phyloP scores from a whole-genome alignment of 1,140 invertebrate species.

The Drosophila erecta region DNA sequence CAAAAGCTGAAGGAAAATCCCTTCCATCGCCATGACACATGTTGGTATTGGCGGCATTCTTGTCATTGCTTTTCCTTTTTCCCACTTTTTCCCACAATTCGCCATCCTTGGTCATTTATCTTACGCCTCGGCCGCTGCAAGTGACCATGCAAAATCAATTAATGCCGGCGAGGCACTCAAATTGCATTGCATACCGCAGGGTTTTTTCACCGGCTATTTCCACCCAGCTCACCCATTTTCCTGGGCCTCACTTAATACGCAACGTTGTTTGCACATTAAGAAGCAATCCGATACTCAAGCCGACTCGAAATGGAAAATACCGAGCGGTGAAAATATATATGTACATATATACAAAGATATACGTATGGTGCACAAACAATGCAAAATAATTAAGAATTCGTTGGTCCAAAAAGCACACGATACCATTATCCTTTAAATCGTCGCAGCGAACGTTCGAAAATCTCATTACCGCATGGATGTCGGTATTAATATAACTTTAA shows the following conservation, averaged over 20 bases:
- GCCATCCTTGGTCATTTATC: conserved; percentile 41
- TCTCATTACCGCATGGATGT: conserved; percentile 31
- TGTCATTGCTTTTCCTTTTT: not conserved
- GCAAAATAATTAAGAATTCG: conserved; percentile 60
- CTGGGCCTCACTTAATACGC: conserved; percentile 49
- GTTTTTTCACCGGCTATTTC: conserved; percentile 5
- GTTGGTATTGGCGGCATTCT: conserved; percentile 12
- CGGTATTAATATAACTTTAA: conserved; percentile 45
- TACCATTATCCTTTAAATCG: conserved; percentile 30
- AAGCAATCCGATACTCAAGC: conserved; percentile 46
- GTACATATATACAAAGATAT: not conserved
- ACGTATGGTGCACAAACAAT: conserved; percentile 32
- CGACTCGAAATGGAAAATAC: conserved; percentile 17
- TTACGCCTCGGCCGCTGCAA: conserved; percentile 43
- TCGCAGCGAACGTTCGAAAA: not conserved
- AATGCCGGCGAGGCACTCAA: conserved; percentile 43
- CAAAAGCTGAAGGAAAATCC: conserved; percentile 8
- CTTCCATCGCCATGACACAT: conserved; percentile 17
- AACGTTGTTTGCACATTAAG: conserved; percentile 60
- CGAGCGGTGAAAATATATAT: not conserved
- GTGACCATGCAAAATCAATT: conserved; percentile 75
- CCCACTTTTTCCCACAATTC: not conserved
- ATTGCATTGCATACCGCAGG: conserved; percentile 42
- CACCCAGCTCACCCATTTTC: conserved; percentile 3
- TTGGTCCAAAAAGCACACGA: conserved; percentile 19